Conservation (phyloP, 1,140 invertebrate species). For the Vanessa atalanta region DNA sequence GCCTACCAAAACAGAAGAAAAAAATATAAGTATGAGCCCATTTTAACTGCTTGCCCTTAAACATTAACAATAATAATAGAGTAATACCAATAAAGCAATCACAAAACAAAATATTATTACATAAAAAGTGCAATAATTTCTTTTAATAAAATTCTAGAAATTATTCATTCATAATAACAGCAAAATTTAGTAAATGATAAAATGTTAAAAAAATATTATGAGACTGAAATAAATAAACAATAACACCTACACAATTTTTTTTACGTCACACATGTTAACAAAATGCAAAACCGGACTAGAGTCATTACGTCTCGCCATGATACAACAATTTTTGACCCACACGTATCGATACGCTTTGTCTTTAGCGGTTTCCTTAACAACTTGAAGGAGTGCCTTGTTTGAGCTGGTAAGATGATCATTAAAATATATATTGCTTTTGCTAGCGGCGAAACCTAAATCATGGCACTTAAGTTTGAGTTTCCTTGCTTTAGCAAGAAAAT, state of each 20-base stretch:
- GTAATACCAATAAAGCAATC: constrained; percentile 6
- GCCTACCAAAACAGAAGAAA: too few relatives aligned
- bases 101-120: constrained; percentile 7
- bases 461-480: constrained; percentile 16
- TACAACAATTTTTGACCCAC: constrained; percentile 14
- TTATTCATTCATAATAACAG: background rate
- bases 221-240: background rate
- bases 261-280: constrained; percentile 8
- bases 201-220: too few relatives aligned
- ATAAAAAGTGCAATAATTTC: constrained; percentile 5
- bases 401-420: too few relatives aligned
- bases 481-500: background rate
- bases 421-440: too few relatives aligned
- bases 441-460: constrained; percentile 4
- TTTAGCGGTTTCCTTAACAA: constrained; percentile 3
- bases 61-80: background rate
- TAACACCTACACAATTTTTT: constrained; percentile 20
- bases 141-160: background rate
- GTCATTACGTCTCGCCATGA: constrained; percentile 5
- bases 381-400: background rate
- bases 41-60: background rate
- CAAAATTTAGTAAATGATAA: background rate
- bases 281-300: constrained; percentile 15
- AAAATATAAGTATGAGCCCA: too few relatives aligned
- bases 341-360: constrained; percentile 12